Conservation (phyloP, 2,888 invertebrate genomes). For the Fissipunctia ypsillon region DNA sequence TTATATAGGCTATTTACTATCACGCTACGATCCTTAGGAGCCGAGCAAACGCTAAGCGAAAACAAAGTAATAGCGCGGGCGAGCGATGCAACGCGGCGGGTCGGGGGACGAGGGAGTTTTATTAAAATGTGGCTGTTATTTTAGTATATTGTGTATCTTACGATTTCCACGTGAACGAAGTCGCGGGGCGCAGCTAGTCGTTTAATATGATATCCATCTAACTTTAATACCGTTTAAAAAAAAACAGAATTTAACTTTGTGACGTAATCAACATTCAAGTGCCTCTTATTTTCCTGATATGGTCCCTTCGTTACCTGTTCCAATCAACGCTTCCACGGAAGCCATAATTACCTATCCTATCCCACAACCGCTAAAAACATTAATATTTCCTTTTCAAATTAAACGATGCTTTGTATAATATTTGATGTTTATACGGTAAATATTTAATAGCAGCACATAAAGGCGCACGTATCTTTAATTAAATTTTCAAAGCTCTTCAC, state of each 20-base stretch:
- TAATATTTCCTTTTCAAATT: constrained; percentile 48
- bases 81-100: too few relatives aligned
- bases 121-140: too few relatives aligned
- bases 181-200: too few relatives aligned
- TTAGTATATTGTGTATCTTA: too few relatives aligned
- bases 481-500: constrained; percentile 75
- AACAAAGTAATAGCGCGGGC: too few relatives aligned
- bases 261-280: not conserved
- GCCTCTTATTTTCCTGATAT: not conserved
- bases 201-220: too few relatives aligned
- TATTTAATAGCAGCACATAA: constrained; percentile 71
- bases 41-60: too few relatives aligned
- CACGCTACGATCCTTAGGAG: too few relatives aligned
- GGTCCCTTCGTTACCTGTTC: not conserved
- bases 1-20: too few relatives aligned
- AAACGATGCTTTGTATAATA: constrained; percentile 47
- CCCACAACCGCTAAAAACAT: constrained; percentile 31
- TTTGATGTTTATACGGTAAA: constrained; percentile 65
- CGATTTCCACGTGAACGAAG: too few relatives aligned
- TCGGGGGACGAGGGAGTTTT: too few relatives aligned
- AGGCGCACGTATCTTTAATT: constrained; percentile 76
- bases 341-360: constrained; percentile 2
- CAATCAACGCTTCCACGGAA: not conserved
- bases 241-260: not conserved
- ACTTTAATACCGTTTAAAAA: not conserved